Conservation (phyloP, 2,888 invertebrate species). For the Lottia gigantea region DNA sequence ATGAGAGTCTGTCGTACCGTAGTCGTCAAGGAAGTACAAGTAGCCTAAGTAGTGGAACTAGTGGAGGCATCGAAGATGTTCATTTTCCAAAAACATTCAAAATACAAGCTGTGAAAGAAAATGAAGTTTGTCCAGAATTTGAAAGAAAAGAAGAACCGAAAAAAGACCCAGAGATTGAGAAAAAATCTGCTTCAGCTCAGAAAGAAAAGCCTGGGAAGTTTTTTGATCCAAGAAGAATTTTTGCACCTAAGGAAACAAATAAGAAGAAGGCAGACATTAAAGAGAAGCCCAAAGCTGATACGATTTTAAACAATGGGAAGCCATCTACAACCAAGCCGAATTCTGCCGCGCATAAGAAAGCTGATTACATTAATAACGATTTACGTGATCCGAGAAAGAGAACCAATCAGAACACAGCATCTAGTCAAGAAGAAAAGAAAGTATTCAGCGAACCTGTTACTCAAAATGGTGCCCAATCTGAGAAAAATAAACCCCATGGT, state of each 20-base stretch:
- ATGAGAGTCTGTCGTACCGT: conserved; percentile 38
- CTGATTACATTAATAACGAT: conserved; percentile 64
- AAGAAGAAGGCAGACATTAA: conserved; percentile 25
- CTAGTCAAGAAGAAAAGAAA: conserved; percentile 19
- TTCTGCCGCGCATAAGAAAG: conserved; percentile 43
- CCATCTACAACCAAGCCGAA: conserved; percentile 44
- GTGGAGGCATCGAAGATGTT: conserved; percentile 51
- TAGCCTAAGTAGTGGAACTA: conserved; percentile 51
- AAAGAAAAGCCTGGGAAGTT: conserved; percentile 40
- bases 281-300: conserved; percentile 12
- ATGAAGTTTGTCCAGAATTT: conserved; percentile 1
- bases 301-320: conserved; percentile 61
- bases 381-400: conserved; percentile 47
- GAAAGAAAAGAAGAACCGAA: conserved; percentile 8
- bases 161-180: conserved; percentile 1
- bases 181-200: not conserved
- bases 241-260: conserved; percentile 48
- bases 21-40: conserved; percentile 53
- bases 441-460: conserved; percentile 26
- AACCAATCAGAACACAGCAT: conserved; percentile 39
- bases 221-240: conserved; percentile 59
- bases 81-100: conserved; percentile 35
- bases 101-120: conserved; percentile 21
- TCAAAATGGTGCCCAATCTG: conserved; percentile 25
- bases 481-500: conserved; percentile 1